Evolutionary conservation across 2,113 vertebrate genomes (phyloP).

Genomic region (Dermatemys mawii): DNA sequence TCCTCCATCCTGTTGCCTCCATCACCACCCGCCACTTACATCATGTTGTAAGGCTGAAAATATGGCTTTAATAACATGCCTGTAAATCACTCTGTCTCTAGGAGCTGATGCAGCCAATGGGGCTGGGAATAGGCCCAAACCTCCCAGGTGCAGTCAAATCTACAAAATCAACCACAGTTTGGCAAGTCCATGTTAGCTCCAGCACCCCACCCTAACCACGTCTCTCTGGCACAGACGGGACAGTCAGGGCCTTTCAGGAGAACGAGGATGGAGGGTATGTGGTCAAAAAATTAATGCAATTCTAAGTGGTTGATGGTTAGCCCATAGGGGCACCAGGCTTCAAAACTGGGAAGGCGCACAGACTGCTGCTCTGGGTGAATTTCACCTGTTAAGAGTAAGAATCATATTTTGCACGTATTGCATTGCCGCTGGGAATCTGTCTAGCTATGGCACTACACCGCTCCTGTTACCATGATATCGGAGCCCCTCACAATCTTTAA

Average conservation of each 20-base stretch:
- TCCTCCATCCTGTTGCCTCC: background rate
- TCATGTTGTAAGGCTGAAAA: background rate
- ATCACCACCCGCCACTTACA: background rate
- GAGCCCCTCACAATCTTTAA: background rate
- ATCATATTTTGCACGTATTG: background rate
- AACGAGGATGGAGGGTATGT: rapidly evolving
- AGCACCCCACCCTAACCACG: background rate
- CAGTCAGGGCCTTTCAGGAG: background rate
- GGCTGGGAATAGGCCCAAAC: conserved; percentile 2
- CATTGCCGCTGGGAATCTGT: background rate
- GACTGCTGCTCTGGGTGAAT: background rate
- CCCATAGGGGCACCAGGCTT: background rate
- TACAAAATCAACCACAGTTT: background rate
- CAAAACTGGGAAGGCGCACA: background rate
- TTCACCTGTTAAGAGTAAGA: background rate
- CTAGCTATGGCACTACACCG: background rate
- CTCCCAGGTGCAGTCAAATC: background rate
- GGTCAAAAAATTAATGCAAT: background rate
- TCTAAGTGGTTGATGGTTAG: background rate
- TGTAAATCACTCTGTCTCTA: background rate
- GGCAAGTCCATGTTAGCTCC: background rate
- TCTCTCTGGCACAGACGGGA: background rate
- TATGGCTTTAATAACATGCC: background rate
- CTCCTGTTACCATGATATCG: background rate
- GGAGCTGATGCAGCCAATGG: background rate